phyloP scores from a whole-genome alignment of 2,888 invertebrate genomes.

The Pristionchus arcanus region DNA sequence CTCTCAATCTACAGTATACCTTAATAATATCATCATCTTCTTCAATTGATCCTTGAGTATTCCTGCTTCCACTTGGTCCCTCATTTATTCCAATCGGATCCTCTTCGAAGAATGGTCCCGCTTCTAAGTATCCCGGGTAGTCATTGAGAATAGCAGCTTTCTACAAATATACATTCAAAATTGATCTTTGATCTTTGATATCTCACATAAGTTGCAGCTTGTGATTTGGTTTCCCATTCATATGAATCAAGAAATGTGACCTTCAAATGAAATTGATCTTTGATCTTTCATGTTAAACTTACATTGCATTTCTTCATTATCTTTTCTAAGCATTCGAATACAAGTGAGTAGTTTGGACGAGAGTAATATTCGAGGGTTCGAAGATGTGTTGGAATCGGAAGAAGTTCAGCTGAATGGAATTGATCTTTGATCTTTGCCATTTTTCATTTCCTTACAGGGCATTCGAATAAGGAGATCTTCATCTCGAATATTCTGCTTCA shows the following conservation, averaged over 20 bases:
- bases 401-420: neutral
- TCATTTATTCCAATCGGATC: constrained; percentile 13
- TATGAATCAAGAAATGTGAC: neutral
- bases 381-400: constrained; percentile 15
- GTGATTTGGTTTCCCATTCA: neutral
- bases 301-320: constrained; percentile 26
- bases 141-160: neutral
- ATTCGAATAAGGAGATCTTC: neutral
- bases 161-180: neutral
- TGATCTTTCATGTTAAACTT: neutral
- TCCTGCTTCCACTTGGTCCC: neutral
- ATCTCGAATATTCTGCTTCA: constrained; percentile 23
- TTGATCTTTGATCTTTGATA: neutral
- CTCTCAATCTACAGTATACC: neutral
- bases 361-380: neutral
- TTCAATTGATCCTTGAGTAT: neutral
- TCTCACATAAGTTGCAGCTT: neutral
- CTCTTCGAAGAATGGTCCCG: constrained; percentile 1
- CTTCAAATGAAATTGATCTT: neutral
- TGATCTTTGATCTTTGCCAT: neutral
- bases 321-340: constrained; percentile 6
- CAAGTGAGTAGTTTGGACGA: neutral
- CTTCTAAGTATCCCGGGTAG: neutral
- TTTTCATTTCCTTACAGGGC: neutral
- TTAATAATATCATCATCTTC: neutral